These are phyloP conservation scores for Agrotis clavis DNA, from an alignment of 2,888 invertebrate species.

Conservation along the genomic window DNA sequence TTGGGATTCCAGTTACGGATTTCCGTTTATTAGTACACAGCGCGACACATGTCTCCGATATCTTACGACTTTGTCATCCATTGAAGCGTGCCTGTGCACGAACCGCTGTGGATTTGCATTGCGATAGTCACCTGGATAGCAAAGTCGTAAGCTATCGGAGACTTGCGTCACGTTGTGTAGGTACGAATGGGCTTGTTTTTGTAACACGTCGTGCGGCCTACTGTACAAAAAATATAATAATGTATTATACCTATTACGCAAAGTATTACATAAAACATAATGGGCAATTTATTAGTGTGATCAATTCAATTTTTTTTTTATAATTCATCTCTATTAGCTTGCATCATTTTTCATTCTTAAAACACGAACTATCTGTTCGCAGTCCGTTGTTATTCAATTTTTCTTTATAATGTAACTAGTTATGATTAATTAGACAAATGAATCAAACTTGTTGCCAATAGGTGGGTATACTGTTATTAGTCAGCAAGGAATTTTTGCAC, in stretches of 20 bases:
- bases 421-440: slow-evolving; percentile 32
- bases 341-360: slow-evolving; percentile 11
- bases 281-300: slow-evolving; percentile 12
- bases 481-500: slow-evolving; percentile 45
- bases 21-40: no score
- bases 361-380: slow-evolving; percentile 4
- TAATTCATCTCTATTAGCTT: neutral
- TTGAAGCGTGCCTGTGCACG: no score
- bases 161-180: no score
- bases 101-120: no score
- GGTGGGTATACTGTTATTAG: slow-evolving; percentile 28
- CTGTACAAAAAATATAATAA: slow-evolving; percentile 3
- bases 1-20: no score
- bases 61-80: no score
- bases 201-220: neutral
- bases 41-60: no score
- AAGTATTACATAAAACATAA: slow-evolving; percentile 7
- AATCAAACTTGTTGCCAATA: slow-evolving; percentile 37
- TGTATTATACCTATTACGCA: neutral
- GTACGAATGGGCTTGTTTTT: no score
- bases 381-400: slow-evolving; percentile 3
- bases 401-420: neutral
- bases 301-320: slow-evolving; percentile 1
- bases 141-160: no score
- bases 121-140: no score